Conservation (phyloP, 2,888 invertebrate genomes). For the Merodon equestris region DNA sequence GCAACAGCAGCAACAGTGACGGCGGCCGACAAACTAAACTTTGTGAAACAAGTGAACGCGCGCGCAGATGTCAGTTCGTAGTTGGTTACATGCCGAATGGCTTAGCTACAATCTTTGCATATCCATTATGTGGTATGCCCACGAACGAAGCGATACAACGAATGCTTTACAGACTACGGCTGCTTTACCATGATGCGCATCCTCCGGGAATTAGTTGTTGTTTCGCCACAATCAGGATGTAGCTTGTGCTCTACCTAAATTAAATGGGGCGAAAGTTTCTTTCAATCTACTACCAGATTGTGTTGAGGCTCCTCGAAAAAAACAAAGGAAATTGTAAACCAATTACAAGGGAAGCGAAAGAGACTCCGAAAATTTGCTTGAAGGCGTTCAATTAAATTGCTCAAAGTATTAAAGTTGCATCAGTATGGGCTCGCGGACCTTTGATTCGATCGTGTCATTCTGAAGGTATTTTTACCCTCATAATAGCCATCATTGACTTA, state of each 20-base stretch:
- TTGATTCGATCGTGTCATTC: slow-evolving; percentile 52
- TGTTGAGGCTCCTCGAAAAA: slow-evolving; percentile 1
- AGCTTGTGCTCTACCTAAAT: slow-evolving; percentile 56
- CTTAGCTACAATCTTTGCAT: slow-evolving; percentile 60
- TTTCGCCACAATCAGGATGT: slow-evolving; percentile 58
- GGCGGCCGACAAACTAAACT: slow-evolving; percentile 34
- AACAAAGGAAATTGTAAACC: slow-evolving; percentile 63
- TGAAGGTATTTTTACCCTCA: slow-evolving; percentile 24
- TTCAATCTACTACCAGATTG: slow-evolving; percentile 25
- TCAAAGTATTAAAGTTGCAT: slow-evolving; percentile 52
- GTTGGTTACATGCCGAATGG: slow-evolving; percentile 58
- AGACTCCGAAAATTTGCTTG: slow-evolving; percentile 55
- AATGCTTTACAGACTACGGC: slow-evolving; percentile 43
- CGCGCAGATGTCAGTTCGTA: slow-evolving; percentile 67
- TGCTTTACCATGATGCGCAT: slow-evolving; percentile 49
- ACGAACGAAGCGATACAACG: slow-evolving; percentile 56
- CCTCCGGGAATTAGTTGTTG: slow-evolving; percentile 56
- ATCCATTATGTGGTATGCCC: slow-evolving; percentile 57
- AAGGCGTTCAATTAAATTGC: slow-evolving; percentile 65
- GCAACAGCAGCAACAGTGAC: slow-evolving; percentile 27
- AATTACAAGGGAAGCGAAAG: slow-evolving; percentile 59
- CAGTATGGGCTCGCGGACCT: slow-evolving; percentile 44
- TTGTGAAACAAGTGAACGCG: slow-evolving; percentile 66
- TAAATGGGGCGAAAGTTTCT: slow-evolving; percentile 65
- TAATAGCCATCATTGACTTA: slow-evolving; percentile 15